phyloP scores from a whole-genome alignment of 2,888 invertebrate species.

The Dicyrtomina minuta region DNA sequence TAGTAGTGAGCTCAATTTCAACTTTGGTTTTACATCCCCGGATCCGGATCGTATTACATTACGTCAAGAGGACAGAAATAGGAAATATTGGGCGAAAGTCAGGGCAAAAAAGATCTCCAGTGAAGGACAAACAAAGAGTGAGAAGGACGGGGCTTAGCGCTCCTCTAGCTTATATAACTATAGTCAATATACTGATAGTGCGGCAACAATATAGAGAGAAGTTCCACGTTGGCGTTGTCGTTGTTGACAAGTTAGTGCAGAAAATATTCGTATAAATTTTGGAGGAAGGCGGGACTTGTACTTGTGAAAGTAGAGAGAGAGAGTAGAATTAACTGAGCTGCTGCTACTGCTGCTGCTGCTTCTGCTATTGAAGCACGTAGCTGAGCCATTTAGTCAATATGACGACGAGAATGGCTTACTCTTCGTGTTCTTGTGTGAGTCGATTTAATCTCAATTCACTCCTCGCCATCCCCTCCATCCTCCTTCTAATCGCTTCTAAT shows the following conservation, averaged over 20 bases:
- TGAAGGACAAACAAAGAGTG: not conserved
- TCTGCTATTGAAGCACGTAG: too few relatives aligned
- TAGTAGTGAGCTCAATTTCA: too few relatives aligned
- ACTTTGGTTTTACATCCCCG: too few relatives aligned
- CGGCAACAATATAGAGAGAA: not conserved
- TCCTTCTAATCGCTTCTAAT: conserved; percentile 52
- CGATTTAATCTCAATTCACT: conserved; percentile 38
- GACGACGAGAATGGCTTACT: conserved; percentile 11
- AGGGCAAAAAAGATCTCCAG: too few relatives aligned
- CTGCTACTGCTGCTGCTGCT: too few relatives aligned
- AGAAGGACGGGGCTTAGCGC: too few relatives aligned
- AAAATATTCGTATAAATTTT: not conserved
- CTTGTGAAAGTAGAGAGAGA: not conserved
- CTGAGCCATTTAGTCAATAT: conserved; percentile 1
- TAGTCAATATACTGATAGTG: too few relatives aligned
- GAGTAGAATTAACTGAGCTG: too few relatives aligned
- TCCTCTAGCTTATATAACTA: too few relatives aligned
- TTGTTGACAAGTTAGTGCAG: too few relatives aligned
- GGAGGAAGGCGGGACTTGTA: not conserved
- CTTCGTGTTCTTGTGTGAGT: conserved; percentile 2
- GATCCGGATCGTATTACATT: too few relatives aligned
- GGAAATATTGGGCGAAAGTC: not conserved
- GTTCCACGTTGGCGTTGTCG: too few relatives aligned
- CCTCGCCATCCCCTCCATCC: conserved; percentile 48
- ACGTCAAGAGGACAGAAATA: conserved; percentile 1